Conservation (phyloP, 2,888 invertebrate genomes). For the Thysanoteuthis rhombus region DNA sequence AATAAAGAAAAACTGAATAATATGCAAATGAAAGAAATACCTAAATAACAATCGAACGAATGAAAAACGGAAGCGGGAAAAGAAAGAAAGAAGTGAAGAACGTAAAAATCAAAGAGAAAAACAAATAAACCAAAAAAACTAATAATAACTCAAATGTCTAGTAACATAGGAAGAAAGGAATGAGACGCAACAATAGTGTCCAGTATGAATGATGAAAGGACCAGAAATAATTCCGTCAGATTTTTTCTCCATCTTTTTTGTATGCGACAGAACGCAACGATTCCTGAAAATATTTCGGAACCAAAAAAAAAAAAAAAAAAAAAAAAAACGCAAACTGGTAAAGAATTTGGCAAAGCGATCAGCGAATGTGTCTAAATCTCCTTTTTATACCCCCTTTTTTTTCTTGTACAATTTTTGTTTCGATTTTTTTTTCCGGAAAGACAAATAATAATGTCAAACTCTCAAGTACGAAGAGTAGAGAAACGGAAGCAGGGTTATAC, state of each 20-base stretch:
- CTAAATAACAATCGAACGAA: no score
- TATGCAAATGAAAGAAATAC: no score
- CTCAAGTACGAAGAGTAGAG: neutral
- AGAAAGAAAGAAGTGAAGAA: no score
- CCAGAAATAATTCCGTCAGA: neutral
- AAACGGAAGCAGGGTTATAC: neutral
- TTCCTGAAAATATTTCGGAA: neutral
- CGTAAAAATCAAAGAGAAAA: no score
- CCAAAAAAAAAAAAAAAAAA: neutral
- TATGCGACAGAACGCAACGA: neutral
- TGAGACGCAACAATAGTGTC: neutral
- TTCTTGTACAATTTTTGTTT: neutral
- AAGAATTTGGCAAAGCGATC: neutral
- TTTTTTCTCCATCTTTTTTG: no score
- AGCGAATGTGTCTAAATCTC: neutral
- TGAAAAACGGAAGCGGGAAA: no score
- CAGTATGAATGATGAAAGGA: neutral
- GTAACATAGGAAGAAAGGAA: neutral
- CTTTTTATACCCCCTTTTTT: neutral
- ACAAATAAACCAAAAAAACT: no score
- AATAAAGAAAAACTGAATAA: no score
- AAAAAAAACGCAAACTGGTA: neutral
- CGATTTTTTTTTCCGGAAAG: neutral
- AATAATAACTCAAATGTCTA: no score
- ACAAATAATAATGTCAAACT: constrained; percentile 12